Evolutionary conservation across 2,113 vertebrate genomes (phyloP).

Genomic region (Ahaetulla prasina): DNA sequence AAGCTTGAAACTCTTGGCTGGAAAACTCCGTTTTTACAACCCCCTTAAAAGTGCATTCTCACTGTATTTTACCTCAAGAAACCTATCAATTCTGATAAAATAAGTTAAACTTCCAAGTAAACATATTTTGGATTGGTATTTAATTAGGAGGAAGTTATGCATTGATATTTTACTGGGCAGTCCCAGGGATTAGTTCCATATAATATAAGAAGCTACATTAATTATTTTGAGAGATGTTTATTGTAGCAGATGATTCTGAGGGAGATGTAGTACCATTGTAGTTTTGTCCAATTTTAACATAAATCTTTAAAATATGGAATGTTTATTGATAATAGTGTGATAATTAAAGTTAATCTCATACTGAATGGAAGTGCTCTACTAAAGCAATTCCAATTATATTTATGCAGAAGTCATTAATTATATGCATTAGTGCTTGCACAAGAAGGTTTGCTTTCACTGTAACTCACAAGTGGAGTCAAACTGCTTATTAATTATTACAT

Average conservation of each 20-base stretch:
- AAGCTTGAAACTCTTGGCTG: not conserved
- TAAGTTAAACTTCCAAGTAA: not conserved
- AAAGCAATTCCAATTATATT: not conserved
- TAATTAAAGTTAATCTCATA: not conserved
- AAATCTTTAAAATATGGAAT: not conserved
- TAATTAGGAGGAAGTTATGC: not conserved
- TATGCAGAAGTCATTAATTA: not conserved
- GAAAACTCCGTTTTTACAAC: not conserved
- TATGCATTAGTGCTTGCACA: not conserved
- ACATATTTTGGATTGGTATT: not conserved
- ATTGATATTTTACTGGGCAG: not conserved
- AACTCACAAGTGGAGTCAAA: not conserved
- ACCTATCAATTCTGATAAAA: not conserved
- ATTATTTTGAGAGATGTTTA: not conserved
- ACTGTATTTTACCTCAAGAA: not conserved
- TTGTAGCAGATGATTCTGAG: not conserved
- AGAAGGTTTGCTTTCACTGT: not conserved
- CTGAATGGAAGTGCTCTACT: not conserved
- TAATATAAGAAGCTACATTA: not conserved
- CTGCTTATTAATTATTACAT: not conserved
- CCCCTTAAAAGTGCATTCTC: not conserved
- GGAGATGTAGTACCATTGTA: not conserved
- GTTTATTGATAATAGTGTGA: not conserved
- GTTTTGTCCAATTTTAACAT: not conserved
- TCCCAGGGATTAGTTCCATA: not conserved